Evolutionary conservation across 2,888 invertebrate genomes (phyloP).

Genomic region (Eledone cirrhosa): DNA sequence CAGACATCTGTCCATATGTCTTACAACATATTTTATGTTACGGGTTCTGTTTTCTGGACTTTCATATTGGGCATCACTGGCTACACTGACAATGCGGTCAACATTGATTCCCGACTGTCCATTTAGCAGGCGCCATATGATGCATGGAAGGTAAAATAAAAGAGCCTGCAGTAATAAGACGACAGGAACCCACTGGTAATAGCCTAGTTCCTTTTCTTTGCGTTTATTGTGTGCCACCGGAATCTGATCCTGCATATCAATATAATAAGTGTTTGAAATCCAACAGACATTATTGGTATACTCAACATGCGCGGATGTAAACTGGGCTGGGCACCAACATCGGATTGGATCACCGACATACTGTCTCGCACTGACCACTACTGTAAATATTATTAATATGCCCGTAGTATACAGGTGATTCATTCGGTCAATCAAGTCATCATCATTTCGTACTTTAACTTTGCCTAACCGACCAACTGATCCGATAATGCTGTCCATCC

Average conservation of each 20-base stretch:
- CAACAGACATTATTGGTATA: constrained; percentile 71
- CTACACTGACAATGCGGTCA: constrained; percentile 63
- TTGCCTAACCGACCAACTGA: constrained; percentile 63
- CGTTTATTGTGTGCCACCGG: constrained; percentile 44
- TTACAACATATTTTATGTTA: constrained; percentile 68
- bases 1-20: constrained; percentile 69
- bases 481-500: constrained; percentile 55
- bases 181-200: constrained; percentile 68
- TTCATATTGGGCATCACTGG: constrained; percentile 66
- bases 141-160: constrained; percentile 69
- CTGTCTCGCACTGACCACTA: constrained; percentile 65
- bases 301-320: constrained; percentile 69
- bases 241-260: constrained; percentile 53
- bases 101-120: constrained; percentile 69
- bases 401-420: constrained; percentile 65
- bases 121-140: constrained; percentile 68
- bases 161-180: constrained; percentile 68
- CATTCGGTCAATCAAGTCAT: constrained; percentile 64
- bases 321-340: constrained; percentile 69
- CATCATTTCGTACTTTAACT: constrained; percentile 65
- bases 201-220: constrained; percentile 56
- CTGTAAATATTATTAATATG: constrained; percentile 64
- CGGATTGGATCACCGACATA: constrained; percentile 65
- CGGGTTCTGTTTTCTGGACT: constrained; percentile 67
- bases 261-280: constrained; percentile 70